Evolutionary conservation across 2,888 invertebrate genomes (phyloP).

Genomic region (Nebria brevicollis): DNA sequence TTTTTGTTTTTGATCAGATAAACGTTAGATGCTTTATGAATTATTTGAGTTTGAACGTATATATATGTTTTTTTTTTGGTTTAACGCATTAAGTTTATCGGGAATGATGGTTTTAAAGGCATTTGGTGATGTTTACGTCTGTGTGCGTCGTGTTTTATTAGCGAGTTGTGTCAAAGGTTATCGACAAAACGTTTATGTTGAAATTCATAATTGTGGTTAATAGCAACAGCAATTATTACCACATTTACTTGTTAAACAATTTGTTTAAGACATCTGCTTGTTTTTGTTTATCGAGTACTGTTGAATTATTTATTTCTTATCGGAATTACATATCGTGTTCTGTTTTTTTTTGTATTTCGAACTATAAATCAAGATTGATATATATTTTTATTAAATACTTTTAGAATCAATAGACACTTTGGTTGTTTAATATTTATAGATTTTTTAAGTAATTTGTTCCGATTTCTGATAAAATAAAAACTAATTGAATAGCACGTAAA

Average conservation of each 20-base stretch:
- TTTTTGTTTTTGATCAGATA: conserved; percentile 5
- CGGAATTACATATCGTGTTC: neutral
- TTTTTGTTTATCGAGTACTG: neutral
- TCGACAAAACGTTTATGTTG: conserved; percentile 7
- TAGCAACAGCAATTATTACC: conserved; percentile 4
- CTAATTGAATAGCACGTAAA: neutral
- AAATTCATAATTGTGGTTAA: conserved; percentile 8
- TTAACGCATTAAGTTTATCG: conserved; percentile 12
- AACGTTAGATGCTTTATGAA: conserved; percentile 1
- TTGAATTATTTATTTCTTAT: neutral
- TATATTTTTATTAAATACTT: neutral
- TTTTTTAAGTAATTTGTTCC: neutral
- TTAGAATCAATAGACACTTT: neutral
- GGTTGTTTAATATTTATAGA: no score
- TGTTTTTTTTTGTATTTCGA: neutral
- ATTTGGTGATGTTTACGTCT: neutral
- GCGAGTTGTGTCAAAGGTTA: conserved; percentile 2
- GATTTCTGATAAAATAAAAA: neutral
- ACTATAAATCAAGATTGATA: neutral
- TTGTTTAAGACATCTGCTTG: neutral
- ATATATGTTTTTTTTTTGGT: neutral
- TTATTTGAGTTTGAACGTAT: neutral
- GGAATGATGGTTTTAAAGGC: neutral
- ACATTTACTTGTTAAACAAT: neutral
- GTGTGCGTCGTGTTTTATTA: conserved; percentile 3